Percentiles rank a stretch among this genome's conserved stretches.
These are phyloP conservation scores for Pinctada fucata DNA, from an alignment of 2,888 invertebrate genomes.

Conservation along the genomic window DNA sequence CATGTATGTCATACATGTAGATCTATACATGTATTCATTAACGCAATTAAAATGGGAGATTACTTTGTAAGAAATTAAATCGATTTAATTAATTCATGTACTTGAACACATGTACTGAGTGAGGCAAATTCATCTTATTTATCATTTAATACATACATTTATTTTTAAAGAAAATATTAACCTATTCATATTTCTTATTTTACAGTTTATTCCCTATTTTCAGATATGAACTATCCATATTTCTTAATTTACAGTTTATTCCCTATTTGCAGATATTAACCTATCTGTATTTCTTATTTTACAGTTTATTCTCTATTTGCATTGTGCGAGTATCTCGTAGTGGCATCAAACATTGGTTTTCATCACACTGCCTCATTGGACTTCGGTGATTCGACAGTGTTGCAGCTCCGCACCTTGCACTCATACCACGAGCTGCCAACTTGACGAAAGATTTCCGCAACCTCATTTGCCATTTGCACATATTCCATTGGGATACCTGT, in stretches of 20 bases:
- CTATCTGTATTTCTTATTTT: constrained; percentile 75
- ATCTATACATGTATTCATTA: no score
- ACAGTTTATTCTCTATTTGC: constrained; percentile 95
- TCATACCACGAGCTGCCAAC: neutral
- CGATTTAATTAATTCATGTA: no score
- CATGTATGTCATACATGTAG: no score
- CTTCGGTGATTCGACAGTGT: constrained; percentile 40
- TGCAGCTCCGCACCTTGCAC: neutral
- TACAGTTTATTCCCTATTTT: neutral
- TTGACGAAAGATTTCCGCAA: neutral
- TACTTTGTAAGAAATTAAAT: no score
- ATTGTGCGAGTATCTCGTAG: constrained; percentile 92
- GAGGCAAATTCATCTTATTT: no score
- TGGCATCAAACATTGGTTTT: constrained; percentile 93
- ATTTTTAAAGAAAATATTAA: neutral
- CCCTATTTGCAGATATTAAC: neutral
- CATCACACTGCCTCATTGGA: constrained; percentile 81
- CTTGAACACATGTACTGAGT: no score
- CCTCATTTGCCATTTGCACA: no score
- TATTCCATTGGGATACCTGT: no score
- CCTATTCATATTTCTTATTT: neutral
- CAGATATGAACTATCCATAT: neutral
- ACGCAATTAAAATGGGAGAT: no score
- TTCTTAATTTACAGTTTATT: neutral
- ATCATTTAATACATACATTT: no score